These are phyloP conservation scores for Lottia gigantea DNA, from an alignment of 2,888 invertebrate species.

Conservation along the genomic window DNA sequence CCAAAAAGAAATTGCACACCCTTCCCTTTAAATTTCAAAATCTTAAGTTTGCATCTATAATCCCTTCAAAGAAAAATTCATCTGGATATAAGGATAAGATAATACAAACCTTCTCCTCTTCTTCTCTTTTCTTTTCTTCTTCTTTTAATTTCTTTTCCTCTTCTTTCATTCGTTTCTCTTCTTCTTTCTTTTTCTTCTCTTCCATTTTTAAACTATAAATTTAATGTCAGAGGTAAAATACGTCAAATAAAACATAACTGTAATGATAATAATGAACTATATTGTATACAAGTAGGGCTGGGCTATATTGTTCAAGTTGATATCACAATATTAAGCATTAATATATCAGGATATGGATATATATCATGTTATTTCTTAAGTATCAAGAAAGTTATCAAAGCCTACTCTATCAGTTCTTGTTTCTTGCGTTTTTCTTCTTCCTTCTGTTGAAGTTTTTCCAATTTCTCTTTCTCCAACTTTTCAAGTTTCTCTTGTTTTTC, in stretches of 20 bases:
- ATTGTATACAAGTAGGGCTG: too few species aligned
- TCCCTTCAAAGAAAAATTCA: too few species aligned
- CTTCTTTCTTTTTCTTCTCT: constrained; percentile 56
- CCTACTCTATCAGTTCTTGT: constrained; percentile 60
- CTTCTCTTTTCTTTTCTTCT: constrained; percentile 53
- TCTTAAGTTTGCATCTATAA: too few species aligned
- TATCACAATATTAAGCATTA: too few species aligned
- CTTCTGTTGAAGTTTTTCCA: constrained; percentile 52
- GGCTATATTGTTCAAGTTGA: too few species aligned
- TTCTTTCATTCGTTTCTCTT: constrained; percentile 54
- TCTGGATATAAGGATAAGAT: too few species aligned
- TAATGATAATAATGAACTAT: too few species aligned
- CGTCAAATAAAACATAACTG: too few species aligned
- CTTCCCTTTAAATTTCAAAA: too few species aligned
- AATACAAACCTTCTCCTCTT: constrained; percentile 48
- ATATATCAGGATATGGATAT: too few species aligned
- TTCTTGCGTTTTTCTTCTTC: constrained; percentile 54
- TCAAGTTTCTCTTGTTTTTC: constrained; percentile 42
- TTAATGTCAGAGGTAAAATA: background rate
- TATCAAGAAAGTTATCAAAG: background rate
- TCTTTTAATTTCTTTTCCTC: constrained; percentile 56
- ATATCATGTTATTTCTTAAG: too few species aligned
- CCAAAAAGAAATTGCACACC: too few species aligned
- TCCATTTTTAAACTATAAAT: constrained; percentile 54
- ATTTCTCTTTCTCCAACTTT: constrained; percentile 49